Conservation (phyloP, 2,888 invertebrate genomes). For the Leptothorax acervorum region DNA sequence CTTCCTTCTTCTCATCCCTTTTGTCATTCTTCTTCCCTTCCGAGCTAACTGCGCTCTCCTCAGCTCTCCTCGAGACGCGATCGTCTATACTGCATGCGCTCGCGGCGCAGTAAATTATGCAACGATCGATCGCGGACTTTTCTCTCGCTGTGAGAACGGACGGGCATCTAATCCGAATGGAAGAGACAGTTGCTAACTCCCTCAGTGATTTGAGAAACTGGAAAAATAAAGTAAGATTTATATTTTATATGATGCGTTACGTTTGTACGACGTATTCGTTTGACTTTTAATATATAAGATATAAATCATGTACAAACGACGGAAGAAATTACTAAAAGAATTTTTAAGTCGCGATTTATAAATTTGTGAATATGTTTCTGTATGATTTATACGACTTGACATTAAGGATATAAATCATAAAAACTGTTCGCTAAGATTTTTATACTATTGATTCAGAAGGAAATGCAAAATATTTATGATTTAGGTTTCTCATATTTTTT, state of each 20-base stretch:
- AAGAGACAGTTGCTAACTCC: conserved; percentile 36
- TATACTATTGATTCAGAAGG: not conserved
- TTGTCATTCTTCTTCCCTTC: conserved; percentile 21
- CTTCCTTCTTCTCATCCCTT: not conserved
- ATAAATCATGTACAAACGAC: not conserved
- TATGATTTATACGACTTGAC: not conserved
- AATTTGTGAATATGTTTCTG: not conserved
- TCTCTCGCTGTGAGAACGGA: conserved; percentile 30
- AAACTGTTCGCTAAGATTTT: not conserved
- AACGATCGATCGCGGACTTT: conserved; percentile 40
- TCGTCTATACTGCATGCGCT: conserved; percentile 29
- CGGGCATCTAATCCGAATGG: conserved; percentile 34
- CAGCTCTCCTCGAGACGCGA: conserved; percentile 37
- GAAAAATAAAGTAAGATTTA: conserved; percentile 13
- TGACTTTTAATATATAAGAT: not conserved
- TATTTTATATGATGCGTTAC: not conserved
- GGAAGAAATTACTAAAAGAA: conserved; percentile 11
- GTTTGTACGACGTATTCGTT: not conserved
- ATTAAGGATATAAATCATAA: not conserved
- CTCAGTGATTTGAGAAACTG: conserved; percentile 16
- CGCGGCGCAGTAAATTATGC: conserved; percentile 51
- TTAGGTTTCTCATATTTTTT: not conserved
- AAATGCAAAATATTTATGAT: not conserved
- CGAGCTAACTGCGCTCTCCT: conserved; percentile 39
- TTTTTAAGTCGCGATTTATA: not conserved